These are phyloP conservation scores for Dynastes tityus DNA, from an alignment of 2,888 invertebrate genomes.

Conservation along the genomic window DNA sequence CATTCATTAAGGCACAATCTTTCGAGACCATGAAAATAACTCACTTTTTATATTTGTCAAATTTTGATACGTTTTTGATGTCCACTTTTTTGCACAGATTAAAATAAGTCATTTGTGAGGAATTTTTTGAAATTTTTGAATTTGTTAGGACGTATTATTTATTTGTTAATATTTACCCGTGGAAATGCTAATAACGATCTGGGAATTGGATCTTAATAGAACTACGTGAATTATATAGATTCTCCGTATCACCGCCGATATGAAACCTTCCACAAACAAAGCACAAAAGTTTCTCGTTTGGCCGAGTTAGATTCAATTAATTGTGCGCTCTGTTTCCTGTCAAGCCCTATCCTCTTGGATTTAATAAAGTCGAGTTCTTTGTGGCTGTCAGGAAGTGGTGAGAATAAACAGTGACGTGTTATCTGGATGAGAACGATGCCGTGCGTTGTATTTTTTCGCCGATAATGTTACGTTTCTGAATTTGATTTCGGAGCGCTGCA, in stretches of 20 bases:
- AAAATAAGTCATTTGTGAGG: too few species aligned
- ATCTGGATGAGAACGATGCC: conserved; percentile 2
- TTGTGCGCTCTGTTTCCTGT: conserved; percentile 11
- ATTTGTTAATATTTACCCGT: too few species aligned
- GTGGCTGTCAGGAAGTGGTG: conserved; percentile 40
- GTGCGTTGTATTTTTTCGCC: not conserved
- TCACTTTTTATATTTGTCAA: too few species aligned
- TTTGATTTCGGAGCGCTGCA: not conserved
- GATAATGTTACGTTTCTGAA: not conserved
- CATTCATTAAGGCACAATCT: too few species aligned
- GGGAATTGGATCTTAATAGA: too few species aligned
- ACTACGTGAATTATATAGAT: too few species aligned
- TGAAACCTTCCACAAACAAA: not conserved
- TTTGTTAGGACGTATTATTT: too few species aligned
- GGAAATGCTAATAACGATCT: too few species aligned
- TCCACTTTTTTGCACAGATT: too few species aligned
- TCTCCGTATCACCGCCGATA: not conserved
- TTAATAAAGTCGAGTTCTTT: conserved; percentile 40
- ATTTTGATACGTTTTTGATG: too few species aligned
- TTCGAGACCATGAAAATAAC: too few species aligned
- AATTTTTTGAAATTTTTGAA: too few species aligned
- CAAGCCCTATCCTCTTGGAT: conserved; percentile 13
- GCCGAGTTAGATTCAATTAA: conserved; percentile 27
- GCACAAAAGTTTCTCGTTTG: conserved; percentile 7
- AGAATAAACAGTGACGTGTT: conserved; percentile 41